Conservation (phyloP, 2,113 vertebrate genomes). For the Podarcis cretensis region DNA sequence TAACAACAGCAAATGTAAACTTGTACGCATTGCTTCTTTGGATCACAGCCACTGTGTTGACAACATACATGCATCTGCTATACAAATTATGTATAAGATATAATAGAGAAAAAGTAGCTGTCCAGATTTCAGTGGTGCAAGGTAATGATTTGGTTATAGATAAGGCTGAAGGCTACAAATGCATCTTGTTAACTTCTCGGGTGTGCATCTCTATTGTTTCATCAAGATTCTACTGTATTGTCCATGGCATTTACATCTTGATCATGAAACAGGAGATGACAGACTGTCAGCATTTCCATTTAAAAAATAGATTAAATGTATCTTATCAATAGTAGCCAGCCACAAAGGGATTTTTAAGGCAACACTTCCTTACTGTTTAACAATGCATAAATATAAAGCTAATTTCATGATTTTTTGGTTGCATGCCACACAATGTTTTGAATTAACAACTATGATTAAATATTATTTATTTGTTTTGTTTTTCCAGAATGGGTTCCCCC, state of each 20-base stretch:
- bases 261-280: neutral
- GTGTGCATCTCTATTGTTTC: neutral
- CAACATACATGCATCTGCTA: neutral
- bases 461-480: neutral
- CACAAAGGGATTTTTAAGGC: neutral
- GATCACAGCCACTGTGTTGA: neutral
- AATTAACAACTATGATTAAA: neutral
- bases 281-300: neutral
- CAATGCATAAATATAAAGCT: neutral
- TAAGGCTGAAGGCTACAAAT: neutral
- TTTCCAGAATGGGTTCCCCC: conserved; percentile 68
- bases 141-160: neutral
- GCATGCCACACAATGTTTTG: neutral
- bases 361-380: neutral
- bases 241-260: too few species aligned
- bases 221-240: neutral
- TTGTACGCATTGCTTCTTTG: neutral
- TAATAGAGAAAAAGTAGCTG: neutral
- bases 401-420: neutral
- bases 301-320: neutral
- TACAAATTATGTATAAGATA: neutral
- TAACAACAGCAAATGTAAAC: neutral
- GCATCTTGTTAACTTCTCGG: neutral
- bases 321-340: neutral
- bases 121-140: neutral